Base-by-base conservation (phyloP, 2,888 invertebrate genomes). In the Diachrysia chrysitis region DNA sequence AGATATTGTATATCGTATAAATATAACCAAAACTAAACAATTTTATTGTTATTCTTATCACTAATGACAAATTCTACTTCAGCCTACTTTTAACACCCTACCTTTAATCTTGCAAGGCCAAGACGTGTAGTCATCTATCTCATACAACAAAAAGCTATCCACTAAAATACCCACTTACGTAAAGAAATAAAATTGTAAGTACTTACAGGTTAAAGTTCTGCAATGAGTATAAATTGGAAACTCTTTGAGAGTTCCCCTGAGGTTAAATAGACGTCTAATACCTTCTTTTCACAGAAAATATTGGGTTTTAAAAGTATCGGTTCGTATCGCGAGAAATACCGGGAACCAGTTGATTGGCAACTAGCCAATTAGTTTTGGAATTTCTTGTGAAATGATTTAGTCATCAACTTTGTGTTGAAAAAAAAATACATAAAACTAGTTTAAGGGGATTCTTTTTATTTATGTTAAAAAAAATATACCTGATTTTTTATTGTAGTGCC, bases 211-310 rank as follows among this genome's bases (percentile, higher is more conserved):
- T 56, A 69, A 73, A 76, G 46, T 76, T 57, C 46, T 19, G 66
- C 64, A 76, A 73, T 73, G 68, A 78, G 64, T 70, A 73, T 68
- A 76, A 73, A 78, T 66, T 69, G 78, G 63, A 58, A 66, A 63
- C 51, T 61, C 63, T 68, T 67, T 77, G 16, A 9, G 46, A 57
- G 63, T 65, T 66, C 73, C 53, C 78, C 16, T 9, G 73, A 29
- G 78, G 60, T 19, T 60, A 58, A 46, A 77, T 48, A 61, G 63
- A 65, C 58, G 68, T 73, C 58, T 66, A 75, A 69, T 78, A 60
- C 66, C 51, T 53, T 29, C 63, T 75, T 71, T 75, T 68, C 71
- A 71, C 64, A 75, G 71, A 14, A 21, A 12, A 10, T 46, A 46
- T 7, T 17, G 1, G 48, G 48, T 21, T 21, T 21, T 21, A 51